phyloP scores from a whole-genome alignment of 2,113 vertebrate species.

The Sander vitreus region DNA sequence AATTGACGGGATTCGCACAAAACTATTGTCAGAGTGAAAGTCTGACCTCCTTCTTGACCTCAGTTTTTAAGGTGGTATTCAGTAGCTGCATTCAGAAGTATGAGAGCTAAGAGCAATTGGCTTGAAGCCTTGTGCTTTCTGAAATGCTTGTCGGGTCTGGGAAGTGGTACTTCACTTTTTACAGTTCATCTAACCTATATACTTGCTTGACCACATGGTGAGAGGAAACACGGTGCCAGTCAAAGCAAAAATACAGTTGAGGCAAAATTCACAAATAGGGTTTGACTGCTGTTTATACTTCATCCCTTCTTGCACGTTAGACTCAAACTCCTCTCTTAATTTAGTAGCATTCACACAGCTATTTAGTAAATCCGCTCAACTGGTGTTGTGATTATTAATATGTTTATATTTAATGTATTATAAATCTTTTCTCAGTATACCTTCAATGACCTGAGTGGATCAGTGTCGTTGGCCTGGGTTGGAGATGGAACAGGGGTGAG shows the following conservation, averaged over 20 bases:
- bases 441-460: constrained; percentile 90
- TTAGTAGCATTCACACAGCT: neutral
- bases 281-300: constrained; percentile 9
- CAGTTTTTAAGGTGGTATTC: neutral
- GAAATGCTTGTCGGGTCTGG: constrained; percentile 11
- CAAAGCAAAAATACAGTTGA: constrained; percentile 14
- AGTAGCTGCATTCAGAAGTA: neutral
- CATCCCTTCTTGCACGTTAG: neutral
- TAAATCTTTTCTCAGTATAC: constrained; percentile 76
- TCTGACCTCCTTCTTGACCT: neutral
- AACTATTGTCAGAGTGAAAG: neutral
- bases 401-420: neutral
- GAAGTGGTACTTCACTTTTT: constrained; percentile 29
- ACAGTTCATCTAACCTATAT: neutral
- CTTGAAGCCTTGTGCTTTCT: neutral
- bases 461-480: constrained; percentile 93
- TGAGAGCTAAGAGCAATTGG: neutral
- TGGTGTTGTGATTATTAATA: neutral
- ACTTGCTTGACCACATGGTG: neutral
- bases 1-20: neutral
- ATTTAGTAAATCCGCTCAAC: neutral
- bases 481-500: constrained; percentile 94
- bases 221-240: neutral
- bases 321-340: neutral
- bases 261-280: neutral